phyloP scores from a whole-genome alignment of 2,888 invertebrate genomes.

The Callosobruchus maculatus region DNA sequence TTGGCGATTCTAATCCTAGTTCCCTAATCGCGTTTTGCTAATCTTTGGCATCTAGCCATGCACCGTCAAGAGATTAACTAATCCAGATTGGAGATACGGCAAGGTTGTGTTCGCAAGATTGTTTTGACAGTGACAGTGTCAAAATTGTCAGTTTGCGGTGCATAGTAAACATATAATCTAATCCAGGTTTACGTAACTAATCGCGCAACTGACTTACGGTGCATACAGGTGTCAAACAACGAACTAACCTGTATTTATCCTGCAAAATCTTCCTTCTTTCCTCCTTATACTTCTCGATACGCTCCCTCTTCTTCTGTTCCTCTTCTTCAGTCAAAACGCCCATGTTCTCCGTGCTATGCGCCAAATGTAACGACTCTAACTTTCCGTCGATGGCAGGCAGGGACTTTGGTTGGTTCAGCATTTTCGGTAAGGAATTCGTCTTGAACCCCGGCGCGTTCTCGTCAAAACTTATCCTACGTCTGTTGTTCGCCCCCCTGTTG shows the following conservation, averaged over 20 bases:
- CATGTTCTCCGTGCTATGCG: constrained; percentile 41
- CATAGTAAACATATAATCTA: no score
- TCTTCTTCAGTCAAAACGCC: constrained; percentile 28
- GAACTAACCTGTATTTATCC: constrained; percentile 64
- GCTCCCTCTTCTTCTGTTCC: constrained; percentile 63
- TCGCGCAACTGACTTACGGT: no score
- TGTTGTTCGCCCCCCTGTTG: constrained; percentile 29
- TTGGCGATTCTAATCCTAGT: no score
- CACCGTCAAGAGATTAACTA: no score
- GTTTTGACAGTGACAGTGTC: no score
- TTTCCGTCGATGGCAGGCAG: constrained; percentile 47
- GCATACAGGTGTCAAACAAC: no score
- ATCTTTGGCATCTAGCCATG: no score
- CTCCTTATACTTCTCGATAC: constrained; percentile 88
- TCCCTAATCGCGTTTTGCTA: no score
- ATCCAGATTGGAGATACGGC: no score
- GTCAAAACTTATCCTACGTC: constrained; percentile 60
- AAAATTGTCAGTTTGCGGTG: no score
- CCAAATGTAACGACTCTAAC: constrained; percentile 36
- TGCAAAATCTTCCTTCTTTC: constrained; percentile 80
- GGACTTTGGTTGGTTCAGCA: constrained; percentile 56
- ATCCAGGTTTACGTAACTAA: no score
- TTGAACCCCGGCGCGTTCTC: constrained; percentile 35
- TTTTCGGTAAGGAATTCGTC: constrained; percentile 56
- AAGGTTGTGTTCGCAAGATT: no score